A percentile compares a stretch with the other conserved stretches of the same genome.
These are phyloP conservation scores for Eupithecia subfuscata DNA, from an alignment of 2,888 invertebrate species.

Conservation along the genomic window DNA sequence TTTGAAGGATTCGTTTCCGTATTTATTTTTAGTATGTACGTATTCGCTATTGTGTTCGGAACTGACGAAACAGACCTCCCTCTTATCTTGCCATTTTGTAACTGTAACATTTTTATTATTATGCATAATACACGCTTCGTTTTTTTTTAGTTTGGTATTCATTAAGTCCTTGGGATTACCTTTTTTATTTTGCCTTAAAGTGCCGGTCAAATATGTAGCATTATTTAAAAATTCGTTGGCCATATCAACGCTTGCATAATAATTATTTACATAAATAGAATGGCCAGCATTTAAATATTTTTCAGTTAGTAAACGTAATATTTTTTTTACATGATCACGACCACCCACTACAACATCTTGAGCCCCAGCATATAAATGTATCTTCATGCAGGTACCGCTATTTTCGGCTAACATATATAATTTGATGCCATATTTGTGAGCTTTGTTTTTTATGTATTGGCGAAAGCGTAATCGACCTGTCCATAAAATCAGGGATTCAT, in stretches of 20 bases:
- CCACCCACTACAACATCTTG: conserved; percentile 31
- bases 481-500: conserved; percentile 45
- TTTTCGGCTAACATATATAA: conserved; percentile 44
- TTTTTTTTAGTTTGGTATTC: conserved; percentile 28
- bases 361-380: conserved; percentile 43
- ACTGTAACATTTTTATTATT: conserved; percentile 23
- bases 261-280: conserved; percentile 36
- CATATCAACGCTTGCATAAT: conserved; percentile 37
- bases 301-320: conserved; percentile 33
- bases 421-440: too few species aligned
- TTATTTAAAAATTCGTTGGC: conserved; percentile 35
- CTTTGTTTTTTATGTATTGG: too few species aligned
- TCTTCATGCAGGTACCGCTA: conserved; percentile 43
- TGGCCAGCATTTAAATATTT: conserved; percentile 35
- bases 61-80: conserved; percentile 24
- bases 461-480: too few species aligned
- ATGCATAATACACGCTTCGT: conserved; percentile 21
- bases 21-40: conserved; percentile 23
- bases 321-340: conserved; percentile 28
- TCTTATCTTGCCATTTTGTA: conserved; percentile 23
- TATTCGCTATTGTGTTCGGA: conserved; percentile 25
- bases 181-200: conserved; percentile 37
- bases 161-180: conserved; percentile 23
- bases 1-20: conserved; percentile 28
- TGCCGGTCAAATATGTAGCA: conserved; percentile 30